Evolutionary conservation across 1,140 invertebrate species (phyloP), one percentile per base, ranked within the genome.

Genomic region (Thaumatotibia leucotreta): DNA sequence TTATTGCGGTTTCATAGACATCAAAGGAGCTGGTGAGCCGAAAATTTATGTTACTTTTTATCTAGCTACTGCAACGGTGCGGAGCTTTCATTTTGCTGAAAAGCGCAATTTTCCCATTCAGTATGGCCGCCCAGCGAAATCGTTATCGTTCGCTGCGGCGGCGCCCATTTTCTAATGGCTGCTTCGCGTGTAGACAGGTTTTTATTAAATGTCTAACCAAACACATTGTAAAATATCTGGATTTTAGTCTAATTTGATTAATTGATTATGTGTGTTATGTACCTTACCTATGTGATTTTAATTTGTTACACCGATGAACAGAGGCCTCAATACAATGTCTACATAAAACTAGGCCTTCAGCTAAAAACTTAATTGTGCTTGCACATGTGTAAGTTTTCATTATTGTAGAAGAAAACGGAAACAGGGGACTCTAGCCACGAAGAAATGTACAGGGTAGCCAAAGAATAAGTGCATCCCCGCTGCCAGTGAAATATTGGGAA

Each of bases 31-130:
- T 75, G 67, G 66, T 73, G 74, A 64, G 68, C 79, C 76, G 73
- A 84, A 84, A 79, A 82, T 80, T 79, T 81, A 80, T 82, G 76
- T 75, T 66, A 72, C 72, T 80, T 85, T 85, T 88, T 84, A 82
- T 84, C 75, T 81, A 79, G 69, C 72, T 82, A 78, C 73, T 76
- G 80, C 72, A 75, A 76, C 72, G 76, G 77, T 76, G 72, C 77
- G 80, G 73, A 75, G 81, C 80, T 86, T 88, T 88, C 79, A 85
- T 89, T 86, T 86, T 69, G 78, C 77, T 89, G 82, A 85, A 88
- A 89, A 89, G 84, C 82, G 80, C 84, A 89, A 87, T 89, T 88
- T 85, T 88, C 84, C 82, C 78, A 82, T 89, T 88, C 83, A 82
- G 69, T 82, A 80, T 77, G 74, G 79, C 82, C 77, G 83, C 77